Base-by-base conservation (phyloP, 2,113 vertebrate species). In the Alligator mississippiensis region DNA sequence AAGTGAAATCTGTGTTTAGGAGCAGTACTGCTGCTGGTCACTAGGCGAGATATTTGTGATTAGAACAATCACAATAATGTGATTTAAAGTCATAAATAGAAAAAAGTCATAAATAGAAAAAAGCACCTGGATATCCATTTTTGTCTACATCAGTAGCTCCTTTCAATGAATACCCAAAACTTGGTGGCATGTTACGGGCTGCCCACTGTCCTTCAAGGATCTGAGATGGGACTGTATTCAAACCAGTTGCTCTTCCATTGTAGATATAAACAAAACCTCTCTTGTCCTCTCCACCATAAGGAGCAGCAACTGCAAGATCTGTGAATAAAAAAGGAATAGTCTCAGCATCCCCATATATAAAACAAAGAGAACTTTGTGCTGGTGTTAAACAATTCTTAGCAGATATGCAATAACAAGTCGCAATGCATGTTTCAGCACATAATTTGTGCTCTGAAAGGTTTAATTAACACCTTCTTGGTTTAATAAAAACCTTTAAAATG, bases 131-230 rank as follows among this genome's bases (percentile, higher is more conserved):
- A 91, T 99, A 99, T 96, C 99, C 99, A 80, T 99, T 99, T 94
- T 96, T 97, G 96, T 99, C 99, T 62, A 99, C 98, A 82, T 99
- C 99, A 1, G 98, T 99, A 86, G 98, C 99, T 95, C 99, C 99
- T 80, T 98, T 98, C 98, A 99, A 98, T 0, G 99, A 98, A 95
- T 99, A 99, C 3, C 99, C 99, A 82, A 99, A 99, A 96, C 99
- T 99, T 18, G 99, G 97, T 2, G 99, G 99, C 99, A 99, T 99
- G 57, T 97, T 98, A 87, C 97, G 97, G 84, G 99, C 99, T 0
- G 98, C 98, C 99, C 99, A 99, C 77, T 98, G 98, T 5, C 99
- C 99, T 97, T 98, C 97, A 4, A 99, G 98, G 75, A 98, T 74
- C 66, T 99, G 99, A 24, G 99, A 99, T 0, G 98, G 98, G 2